Evolutionary conservation across 1,140 invertebrate genomes (phyloP).

Genomic region (Ectropis grisescens): DNA sequence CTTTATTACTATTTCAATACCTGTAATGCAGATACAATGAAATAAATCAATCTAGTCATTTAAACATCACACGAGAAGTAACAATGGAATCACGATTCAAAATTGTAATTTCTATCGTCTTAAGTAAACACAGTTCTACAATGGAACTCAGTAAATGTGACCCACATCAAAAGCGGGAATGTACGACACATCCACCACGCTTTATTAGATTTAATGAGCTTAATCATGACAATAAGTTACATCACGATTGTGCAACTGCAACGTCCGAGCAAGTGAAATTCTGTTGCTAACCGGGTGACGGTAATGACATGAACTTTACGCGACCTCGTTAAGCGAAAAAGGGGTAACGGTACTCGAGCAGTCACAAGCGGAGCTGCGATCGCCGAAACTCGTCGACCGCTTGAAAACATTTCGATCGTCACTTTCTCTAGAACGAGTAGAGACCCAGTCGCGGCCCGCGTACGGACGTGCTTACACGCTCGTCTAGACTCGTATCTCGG

Average conservation of each 20-base stretch:
- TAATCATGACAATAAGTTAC: no score
- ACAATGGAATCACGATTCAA: no score
- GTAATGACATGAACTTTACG: slow-evolving; percentile 26
- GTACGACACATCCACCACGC: no score
- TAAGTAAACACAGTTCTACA: no score
- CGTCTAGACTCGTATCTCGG: no score
- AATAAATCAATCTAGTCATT: no score
- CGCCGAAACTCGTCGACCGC: slow-evolving; percentile 30
- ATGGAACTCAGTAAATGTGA: no score
- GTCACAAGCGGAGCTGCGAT: slow-evolving; percentile 14
- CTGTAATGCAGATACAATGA: no score
- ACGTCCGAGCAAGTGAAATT: slow-evolving; percentile 22
- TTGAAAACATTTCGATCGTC: slow-evolving; percentile 58
- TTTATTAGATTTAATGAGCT: no score
- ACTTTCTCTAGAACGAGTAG: slow-evolving; percentile 60
- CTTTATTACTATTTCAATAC: slow-evolving; percentile 2
- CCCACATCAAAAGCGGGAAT: no score
- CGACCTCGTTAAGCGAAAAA: slow-evolving; percentile 42
- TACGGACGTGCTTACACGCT: slow-evolving; percentile 11
- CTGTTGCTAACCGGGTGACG: slow-evolving; percentile 16
- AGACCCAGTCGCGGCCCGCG: slow-evolving; percentile 21
- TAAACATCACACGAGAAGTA: no score
- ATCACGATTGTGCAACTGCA: slow-evolving; percentile 7
- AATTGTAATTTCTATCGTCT: no score
- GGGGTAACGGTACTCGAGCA: slow-evolving; percentile 41